Conservation (phyloP, 2,888 invertebrate genomes). For the Hyles lineata region DNA sequence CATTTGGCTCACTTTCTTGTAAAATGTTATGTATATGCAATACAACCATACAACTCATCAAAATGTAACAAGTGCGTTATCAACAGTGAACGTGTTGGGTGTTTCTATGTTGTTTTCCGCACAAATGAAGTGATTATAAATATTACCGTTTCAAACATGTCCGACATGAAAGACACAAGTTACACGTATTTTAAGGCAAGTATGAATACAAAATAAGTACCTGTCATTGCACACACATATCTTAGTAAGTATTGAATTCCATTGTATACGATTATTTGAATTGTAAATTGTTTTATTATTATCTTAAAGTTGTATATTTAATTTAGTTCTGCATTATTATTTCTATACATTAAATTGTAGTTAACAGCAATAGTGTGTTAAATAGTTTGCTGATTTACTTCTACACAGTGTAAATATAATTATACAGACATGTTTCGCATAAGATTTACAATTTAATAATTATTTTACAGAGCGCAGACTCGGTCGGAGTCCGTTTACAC, state of each 20-base stretch:
- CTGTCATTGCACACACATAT: constrained; percentile 26
- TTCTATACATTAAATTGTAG: constrained; percentile 21
- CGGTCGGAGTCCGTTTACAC: not conserved
- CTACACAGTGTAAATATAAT: constrained; percentile 23
- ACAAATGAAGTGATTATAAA: not conserved
- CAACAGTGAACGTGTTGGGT: constrained; percentile 1
- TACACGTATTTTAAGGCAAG: constrained; percentile 22
- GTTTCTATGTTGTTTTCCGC: not conserved
- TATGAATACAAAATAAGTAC: constrained; percentile 27
- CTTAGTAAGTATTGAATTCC: constrained; percentile 22
- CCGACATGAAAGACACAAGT: constrained; percentile 13
- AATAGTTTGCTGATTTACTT: constrained; percentile 23
- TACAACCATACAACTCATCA: not conserved
- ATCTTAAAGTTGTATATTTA: constrained; percentile 20
- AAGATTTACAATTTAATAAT: constrained; percentile 20
- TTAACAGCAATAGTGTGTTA: constrained; percentile 24
- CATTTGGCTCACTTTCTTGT: constrained; percentile 11
- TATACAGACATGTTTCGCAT: constrained; percentile 23
- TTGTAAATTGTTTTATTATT: constrained; percentile 6
- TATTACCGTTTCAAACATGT: not conserved
- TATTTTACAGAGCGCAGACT: constrained; percentile 15
- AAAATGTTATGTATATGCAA: not conserved
- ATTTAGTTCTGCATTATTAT: constrained; percentile 19
- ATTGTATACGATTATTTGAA: constrained; percentile 16
- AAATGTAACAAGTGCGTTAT: not conserved